Evolutionary conservation across 2,888 invertebrate species (phyloP), one percentile per base, ranked within the genome.

Genomic region (Xanthostigma xanthostigma): DNA sequence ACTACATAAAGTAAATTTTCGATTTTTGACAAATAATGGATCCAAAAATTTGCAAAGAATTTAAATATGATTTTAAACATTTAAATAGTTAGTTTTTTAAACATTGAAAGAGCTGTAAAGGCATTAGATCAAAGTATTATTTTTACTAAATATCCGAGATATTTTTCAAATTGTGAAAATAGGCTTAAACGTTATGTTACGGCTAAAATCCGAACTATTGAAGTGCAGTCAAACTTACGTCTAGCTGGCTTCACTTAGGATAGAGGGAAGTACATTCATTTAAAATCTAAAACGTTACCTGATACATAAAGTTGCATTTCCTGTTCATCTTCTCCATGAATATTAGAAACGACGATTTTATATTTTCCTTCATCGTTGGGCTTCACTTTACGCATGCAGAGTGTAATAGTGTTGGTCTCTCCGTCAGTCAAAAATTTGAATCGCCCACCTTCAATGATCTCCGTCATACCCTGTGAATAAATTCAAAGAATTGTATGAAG

Each of bases 291-390:
- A 43, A 42, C 41, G 33, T 67, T 69, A 92, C 92, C 92, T 60
- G 95, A 95, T 51, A 98, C 96, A 67, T 92, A 96, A 56, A 98
- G 79, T 63, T 87, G 87, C 80, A 92, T 90, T 67, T 95, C 95
- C 51, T 93, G 94, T 0, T 89, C 83, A 69, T 98, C 98, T 64
- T 92, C 90, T 51, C 97, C 97, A 62, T 94, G 90, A 56, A 84
- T 81, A 67, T 97, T 96, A 63, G 87, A 87, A 55, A 97, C 81
- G 55, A 90, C 84, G 61, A 95, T 76, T 65, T 85, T 91, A 72
- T 95, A 98, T 71, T 87, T 89, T 47, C 92, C 93, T 71, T 97
- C 96, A 81, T 98, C 98, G 61, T 90, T 89, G 43, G 93, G 89
- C 64, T 95, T 93, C 56, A 92, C 83, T 74, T 97, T 97, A 59